Evolutionary conservation across 2,113 vertebrate species (phyloP).

Genomic region (Centropus unirufus): DNA sequence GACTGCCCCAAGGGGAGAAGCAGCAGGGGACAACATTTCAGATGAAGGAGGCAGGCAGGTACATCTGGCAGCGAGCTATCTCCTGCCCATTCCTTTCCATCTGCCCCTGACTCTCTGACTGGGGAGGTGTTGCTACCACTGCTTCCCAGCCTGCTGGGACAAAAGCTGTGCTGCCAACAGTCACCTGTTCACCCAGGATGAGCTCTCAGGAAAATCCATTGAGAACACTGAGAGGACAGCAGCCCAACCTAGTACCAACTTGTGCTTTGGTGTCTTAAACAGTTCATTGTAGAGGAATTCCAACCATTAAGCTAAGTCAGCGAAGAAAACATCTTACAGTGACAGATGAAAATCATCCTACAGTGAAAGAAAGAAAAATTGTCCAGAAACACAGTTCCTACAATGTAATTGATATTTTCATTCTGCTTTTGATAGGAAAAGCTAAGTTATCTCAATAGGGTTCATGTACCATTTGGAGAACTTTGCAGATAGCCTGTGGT

Average conservation of each 20-base stretch:
- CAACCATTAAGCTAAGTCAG: neutral
- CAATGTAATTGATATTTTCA: neutral
- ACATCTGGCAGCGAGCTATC: rapidly evolving
- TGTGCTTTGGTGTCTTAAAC: neutral
- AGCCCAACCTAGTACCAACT: neutral
- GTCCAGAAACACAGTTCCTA: neutral
- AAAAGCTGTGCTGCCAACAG: neutral
- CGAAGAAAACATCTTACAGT: neutral
- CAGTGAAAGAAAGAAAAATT: neutral
- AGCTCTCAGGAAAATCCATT: neutral
- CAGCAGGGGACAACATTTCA: neutral
- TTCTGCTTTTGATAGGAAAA: neutral
- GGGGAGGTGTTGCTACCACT: neutral
- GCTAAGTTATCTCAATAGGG: neutral
- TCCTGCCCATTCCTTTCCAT: neutral
- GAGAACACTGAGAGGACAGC: neutral
- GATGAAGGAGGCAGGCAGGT: neutral
- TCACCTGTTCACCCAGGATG: neutral
- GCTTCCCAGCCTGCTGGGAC: neutral
- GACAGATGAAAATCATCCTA: neutral
- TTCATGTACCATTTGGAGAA: neutral
- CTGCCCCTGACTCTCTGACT: too few relatives aligned
- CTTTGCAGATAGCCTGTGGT: neutral
- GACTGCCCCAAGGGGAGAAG: neutral
- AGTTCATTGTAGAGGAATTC: neutral